These are phyloP conservation scores for Cephus cinctus DNA, from an alignment of 1,140 invertebrate species.

Conservation along the genomic window DNA sequence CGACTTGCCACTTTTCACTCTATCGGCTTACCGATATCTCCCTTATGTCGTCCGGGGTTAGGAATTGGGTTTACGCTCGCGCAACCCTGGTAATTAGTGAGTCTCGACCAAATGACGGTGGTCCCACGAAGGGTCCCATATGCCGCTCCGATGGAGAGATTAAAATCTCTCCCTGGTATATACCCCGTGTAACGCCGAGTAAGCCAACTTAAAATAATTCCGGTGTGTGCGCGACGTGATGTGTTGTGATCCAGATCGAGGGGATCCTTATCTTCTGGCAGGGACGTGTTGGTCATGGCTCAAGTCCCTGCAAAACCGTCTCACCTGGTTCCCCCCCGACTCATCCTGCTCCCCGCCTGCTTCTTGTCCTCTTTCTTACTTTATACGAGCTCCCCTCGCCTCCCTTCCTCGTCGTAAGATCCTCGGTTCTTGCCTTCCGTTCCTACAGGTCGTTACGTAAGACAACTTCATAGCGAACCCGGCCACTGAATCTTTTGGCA, in stretches of 20 bases:
- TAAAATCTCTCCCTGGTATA: constrained; percentile 38
- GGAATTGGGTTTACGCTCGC: constrained; percentile 44
- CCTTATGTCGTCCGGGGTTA: constrained; percentile 30
- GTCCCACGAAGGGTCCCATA: constrained; percentile 42
- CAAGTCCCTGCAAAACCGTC: constrained; percentile 38
- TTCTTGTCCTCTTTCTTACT: no score
- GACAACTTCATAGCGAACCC: no score
- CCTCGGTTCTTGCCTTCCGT: no score
- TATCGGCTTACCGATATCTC: not conserved
- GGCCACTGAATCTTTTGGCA: no score
- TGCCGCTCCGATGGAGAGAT: constrained; percentile 33
- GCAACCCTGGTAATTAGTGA: constrained; percentile 41
- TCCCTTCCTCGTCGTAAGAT: no score
- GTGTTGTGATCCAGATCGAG: constrained; percentile 45
- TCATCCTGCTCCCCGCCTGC: constrained; percentile 11
- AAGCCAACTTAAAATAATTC: no score
- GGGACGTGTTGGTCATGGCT: constrained; percentile 36
- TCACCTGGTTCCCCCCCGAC: constrained; percentile 37
- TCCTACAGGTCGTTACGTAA: no score
- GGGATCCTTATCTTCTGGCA: constrained; percentile 42
- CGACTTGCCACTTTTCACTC: no score
- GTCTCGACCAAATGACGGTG: constrained; percentile 36
- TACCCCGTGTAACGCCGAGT: no score
- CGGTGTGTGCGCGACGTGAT: constrained; percentile 28
- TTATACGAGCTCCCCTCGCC: no score